A percentile compares a stretch with the other conserved stretches of the same genome.
phyloP scores from a whole-genome alignment of 1,140 invertebrate genomes.

The Pseudobourletiella spinata region DNA sequence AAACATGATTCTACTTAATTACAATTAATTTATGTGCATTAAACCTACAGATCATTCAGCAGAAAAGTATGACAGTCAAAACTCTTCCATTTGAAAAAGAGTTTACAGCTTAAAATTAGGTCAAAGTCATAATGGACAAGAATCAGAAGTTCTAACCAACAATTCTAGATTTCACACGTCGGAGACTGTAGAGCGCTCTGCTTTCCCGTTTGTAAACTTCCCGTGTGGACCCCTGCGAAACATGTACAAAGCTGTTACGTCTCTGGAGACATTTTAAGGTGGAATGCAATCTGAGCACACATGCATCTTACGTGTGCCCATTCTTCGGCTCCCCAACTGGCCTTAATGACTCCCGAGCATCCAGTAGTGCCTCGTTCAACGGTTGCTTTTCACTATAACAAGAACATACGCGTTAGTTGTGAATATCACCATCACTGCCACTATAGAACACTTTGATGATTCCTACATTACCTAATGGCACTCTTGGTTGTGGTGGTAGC shows the following conservation, averaged over 20 bases:
- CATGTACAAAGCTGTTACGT: neutral
- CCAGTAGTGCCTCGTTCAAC: conserved; percentile 48
- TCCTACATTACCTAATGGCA: neutral
- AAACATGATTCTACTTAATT: too few relatives aligned
- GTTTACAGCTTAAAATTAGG: too few relatives aligned
- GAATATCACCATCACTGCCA: neutral
- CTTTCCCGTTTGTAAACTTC: neutral
- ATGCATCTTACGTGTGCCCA: neutral
- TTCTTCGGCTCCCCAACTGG: neutral
- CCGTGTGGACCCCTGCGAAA: neutral
- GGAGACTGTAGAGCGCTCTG: neutral
- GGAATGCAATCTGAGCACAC: too few relatives aligned
- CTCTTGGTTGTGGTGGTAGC: neutral
- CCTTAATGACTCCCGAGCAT: conserved; percentile 19
- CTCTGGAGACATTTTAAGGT: neutral
- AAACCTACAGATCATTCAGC: too few relatives aligned
- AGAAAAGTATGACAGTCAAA: too few relatives aligned
- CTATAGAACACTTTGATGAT: neutral
- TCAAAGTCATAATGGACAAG: too few relatives aligned
- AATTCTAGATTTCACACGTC: conserved; percentile 2
- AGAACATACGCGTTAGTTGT: conserved; percentile 26
- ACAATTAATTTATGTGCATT: too few relatives aligned
- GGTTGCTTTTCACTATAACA: conserved; percentile 71
- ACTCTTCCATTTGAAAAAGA: too few relatives aligned
- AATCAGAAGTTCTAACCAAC: too few relatives aligned